Evolutionary conservation across 2,888 invertebrate species (phyloP), one percentile per base, ranked within the genome.

Genomic region (Limenitis camilla): DNA sequence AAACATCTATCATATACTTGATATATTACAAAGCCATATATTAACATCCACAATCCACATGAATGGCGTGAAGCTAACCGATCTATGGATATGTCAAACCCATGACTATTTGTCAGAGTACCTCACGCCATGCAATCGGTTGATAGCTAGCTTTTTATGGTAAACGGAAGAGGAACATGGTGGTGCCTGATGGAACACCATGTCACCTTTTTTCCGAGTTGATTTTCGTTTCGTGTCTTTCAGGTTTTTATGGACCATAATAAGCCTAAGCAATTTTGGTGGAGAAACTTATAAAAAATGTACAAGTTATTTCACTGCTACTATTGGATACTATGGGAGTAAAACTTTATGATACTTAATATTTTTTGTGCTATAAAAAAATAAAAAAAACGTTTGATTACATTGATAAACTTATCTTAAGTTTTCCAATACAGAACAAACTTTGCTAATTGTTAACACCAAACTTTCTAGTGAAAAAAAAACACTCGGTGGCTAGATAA

Each of bases 51-150:
- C 19, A 19, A 38, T 51, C 36, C 40, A 30, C 6, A 35, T 40
- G 52, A 63, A 64, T 64, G 64, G 64, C 63, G 61, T 65, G 62
- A 63, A 65, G 61, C 58, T 35, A 54, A 46, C 59, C 56, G 61
- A 63, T 64, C 59, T 50, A 59, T 61, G 63, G 53, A 58, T 60
- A 61, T 59, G 61, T 65, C 62, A 62, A 61, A 62, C 58, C 61
- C 64, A 65, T 65, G 49, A 52, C 60, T 62, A 62, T 65, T 62
- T 56, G 46, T 45, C 35, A 52, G 51, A 42, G 44, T 41, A 64
- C 62, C 65, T 53, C 62, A 61, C 62, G 58, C 58, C 49, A 55
- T 53, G 55, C 61, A 53, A 64, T 57, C 53, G 59, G 49, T 55
- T 58, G 60, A 60, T 58, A 53, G 50, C 55, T 52, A 43, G 41